phyloP scores from a whole-genome alignment of 1,140 invertebrate species.

The Drosophila simulans region DNA sequence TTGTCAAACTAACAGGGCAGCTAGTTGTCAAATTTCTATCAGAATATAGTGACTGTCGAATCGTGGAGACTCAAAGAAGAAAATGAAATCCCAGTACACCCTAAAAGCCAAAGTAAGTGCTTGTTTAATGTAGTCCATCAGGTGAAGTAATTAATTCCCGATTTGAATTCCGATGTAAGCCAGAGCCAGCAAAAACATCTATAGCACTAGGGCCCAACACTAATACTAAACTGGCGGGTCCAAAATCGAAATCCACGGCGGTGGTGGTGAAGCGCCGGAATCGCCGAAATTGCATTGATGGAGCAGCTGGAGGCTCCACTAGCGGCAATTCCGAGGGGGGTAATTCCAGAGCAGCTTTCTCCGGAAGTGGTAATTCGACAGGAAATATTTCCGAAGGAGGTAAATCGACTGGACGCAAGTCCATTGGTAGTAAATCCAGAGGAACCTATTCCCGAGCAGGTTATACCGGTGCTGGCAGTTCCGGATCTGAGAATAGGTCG shows the following conservation, averaged over 20 bases:
- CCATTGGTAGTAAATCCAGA: not conserved
- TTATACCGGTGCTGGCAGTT: not conserved
- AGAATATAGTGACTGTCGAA: slow-evolving; percentile 6
- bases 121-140: not conserved
- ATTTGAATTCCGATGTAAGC: slow-evolving; percentile 12
- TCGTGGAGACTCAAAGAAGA: slow-evolving; percentile 1
- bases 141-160: slow-evolving; percentile 11
- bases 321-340: not conserved
- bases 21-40: not conserved
- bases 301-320: not conserved
- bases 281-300: slow-evolving; percentile 19
- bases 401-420: not conserved
- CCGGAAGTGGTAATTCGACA: not conserved
- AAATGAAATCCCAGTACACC: slow-evolving; percentile 12
- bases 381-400: not conserved
- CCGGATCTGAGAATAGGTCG: not conserved
- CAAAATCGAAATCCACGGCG: slow-evolving; percentile 5
- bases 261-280: slow-evolving; percentile 28
- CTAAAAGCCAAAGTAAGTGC: slow-evolving; percentile 17
- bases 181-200: slow-evolving; percentile 5
- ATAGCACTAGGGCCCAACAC: not conserved
- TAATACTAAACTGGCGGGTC: slow-evolving; percentile 6
- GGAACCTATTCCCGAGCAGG: slow-evolving; percentile 6
- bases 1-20: not conserved
- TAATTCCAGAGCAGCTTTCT: not conserved